These are phyloP conservation scores for Leptodactylus fallax DNA, from an alignment of 2,797 vertebrate species.

Conservation along the genomic window DNA sequence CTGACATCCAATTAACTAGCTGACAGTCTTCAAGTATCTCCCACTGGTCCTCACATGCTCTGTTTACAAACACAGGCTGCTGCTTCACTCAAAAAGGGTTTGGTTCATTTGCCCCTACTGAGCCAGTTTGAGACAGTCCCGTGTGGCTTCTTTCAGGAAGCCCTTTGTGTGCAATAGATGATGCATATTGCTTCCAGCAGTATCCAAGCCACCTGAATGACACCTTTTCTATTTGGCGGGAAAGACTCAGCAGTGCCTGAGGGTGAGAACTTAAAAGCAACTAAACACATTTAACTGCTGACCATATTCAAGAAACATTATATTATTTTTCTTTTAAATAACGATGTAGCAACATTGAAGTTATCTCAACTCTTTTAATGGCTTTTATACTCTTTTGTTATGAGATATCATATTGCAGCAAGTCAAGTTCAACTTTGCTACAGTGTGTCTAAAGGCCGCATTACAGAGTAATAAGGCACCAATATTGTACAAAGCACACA, in stretches of 20 bases:
- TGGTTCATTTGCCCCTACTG: conserved; percentile 76
- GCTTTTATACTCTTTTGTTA: too few species aligned
- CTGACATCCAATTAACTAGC: conserved; percentile 88
- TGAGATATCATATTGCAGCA: too few species aligned
- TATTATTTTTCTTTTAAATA: too few species aligned
- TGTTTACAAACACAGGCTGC: conserved; percentile 84
- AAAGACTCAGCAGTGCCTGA: conserved; percentile 65
- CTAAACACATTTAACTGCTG: too few species aligned
- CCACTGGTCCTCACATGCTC: conserved; percentile 74
- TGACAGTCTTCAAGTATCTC: conserved; percentile 75
- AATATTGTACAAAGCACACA: too few species aligned
- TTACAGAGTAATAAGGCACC: too few species aligned
- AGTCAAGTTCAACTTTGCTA: too few species aligned
- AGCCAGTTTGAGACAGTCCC: conserved; percentile 76
- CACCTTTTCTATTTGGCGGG: conserved; percentile 59
- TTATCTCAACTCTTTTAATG: too few species aligned
- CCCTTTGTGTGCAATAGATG: conserved; percentile 74
- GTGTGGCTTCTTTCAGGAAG: conserved; percentile 75
- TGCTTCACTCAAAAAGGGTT: conserved; percentile 70
- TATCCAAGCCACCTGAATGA: conserved; percentile 72
- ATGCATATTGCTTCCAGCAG: conserved; percentile 77
- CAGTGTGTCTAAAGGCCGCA: too few species aligned
- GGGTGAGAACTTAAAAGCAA: not conserved
- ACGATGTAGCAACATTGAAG: too few species aligned
- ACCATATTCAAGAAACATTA: too few species aligned